These are phyloP conservation scores for Cynodonichthys magdalenae DNA, from an alignment of 2,797 vertebrate genomes.

Conservation along the genomic window DNA sequence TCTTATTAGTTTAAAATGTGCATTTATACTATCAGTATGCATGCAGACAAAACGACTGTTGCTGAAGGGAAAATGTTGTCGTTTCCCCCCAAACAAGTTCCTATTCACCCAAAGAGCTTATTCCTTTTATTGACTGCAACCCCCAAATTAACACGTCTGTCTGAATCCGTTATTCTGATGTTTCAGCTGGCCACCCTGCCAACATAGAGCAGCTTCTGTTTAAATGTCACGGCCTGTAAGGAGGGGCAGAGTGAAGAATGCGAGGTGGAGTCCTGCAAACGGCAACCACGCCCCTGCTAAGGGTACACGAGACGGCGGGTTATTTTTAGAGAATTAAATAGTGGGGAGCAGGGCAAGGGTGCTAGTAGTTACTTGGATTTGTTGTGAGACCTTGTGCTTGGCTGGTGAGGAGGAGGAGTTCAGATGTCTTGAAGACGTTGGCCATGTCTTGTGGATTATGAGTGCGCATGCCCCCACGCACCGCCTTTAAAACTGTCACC, in stretches of 20 bases:
- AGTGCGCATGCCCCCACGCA: conserved; percentile 25
- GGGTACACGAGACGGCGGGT: conserved; percentile 49
- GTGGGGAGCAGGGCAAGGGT: conserved; percentile 19
- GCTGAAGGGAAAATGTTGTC: conserved; percentile 68
- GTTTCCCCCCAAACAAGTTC: conserved; percentile 54
- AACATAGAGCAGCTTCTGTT: conserved; percentile 77
- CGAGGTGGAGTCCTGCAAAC: conserved; percentile 50
- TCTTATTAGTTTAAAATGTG: conserved; percentile 22
- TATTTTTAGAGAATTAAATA: conserved; percentile 67
- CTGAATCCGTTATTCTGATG: conserved; percentile 67
- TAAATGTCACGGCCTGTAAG: conserved; percentile 48
- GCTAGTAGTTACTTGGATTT: conserved; percentile 62
- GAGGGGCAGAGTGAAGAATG: conserved; percentile 61
- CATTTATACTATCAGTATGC: conserved; percentile 25
- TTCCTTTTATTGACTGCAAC: conserved; percentile 63
- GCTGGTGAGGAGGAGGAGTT: conserved; percentile 10
- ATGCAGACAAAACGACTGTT: conserved; percentile 42
- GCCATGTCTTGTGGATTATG: conserved; percentile 48
- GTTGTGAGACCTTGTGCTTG: conserved; percentile 32
- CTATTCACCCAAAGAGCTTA: conserved; percentile 42
- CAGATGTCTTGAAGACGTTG: conserved; percentile 61
- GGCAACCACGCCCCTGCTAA: conserved; percentile 42
- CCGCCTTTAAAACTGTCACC: conserved; percentile 55
- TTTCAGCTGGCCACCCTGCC: conserved; percentile 52
- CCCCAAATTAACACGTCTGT: conserved; percentile 70